Evolutionary conservation across 2,797 vertebrate species (phyloP).

Genomic region (Pseudochromis fuscus): DNA sequence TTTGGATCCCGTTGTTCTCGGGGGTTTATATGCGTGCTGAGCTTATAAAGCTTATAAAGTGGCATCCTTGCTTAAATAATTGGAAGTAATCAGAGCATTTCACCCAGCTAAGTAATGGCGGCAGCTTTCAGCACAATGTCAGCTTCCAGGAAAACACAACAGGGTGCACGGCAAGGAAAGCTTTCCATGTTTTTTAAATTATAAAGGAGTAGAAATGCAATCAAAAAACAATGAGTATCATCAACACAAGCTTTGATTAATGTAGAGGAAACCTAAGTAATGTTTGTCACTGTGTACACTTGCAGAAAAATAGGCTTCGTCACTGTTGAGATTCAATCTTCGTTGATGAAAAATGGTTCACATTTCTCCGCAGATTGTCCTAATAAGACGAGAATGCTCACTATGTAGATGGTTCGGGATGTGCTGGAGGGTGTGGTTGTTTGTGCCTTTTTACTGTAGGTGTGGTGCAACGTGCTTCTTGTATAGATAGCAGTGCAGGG

Average conservation of each 20-base stretch:
- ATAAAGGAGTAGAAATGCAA: not conserved
- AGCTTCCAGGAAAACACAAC: not conserved
- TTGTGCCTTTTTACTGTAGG: conserved; percentile 48
- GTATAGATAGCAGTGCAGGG: conserved; percentile 53
- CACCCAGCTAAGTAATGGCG: conserved; percentile 2
- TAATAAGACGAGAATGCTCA: conserved; percentile 40
- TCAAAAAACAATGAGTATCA: not conserved
- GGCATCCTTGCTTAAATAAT: conserved; percentile 44
- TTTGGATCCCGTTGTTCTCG: conserved; percentile 14
- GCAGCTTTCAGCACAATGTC: not conserved
- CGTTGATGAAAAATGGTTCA: conserved; percentile 18
- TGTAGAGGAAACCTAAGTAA: not conserved
- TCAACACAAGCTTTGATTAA: not conserved
- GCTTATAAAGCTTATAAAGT: conserved; percentile 35
- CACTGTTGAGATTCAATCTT: not conserved
- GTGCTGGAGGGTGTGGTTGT: conserved; percentile 65
- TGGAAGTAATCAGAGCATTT: conserved; percentile 46
- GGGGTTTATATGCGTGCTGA: conserved; percentile 16
- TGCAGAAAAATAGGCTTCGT: not conserved
- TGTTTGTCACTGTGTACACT: not conserved
- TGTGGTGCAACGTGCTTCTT: conserved; percentile 54
- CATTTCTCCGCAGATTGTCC: conserved; percentile 27
- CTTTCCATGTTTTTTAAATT: not conserved
- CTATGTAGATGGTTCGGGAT: conserved; percentile 48
- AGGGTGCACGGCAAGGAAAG: no score